Conservation (phyloP, 2,888 invertebrate genomes). For the Salticus scenicus region DNA sequence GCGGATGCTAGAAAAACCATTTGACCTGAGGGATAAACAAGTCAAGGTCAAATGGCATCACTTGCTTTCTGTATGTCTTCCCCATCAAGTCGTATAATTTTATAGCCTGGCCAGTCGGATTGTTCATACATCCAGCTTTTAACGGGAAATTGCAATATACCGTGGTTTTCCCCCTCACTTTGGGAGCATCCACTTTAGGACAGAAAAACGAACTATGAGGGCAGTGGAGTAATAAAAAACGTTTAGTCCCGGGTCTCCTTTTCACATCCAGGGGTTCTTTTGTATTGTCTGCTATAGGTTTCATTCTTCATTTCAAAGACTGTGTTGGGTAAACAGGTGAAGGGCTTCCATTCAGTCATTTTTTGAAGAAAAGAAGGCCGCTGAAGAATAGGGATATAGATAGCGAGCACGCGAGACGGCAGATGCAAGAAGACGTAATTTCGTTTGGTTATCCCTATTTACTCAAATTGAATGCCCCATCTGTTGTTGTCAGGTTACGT, state of each 20-base stretch:
- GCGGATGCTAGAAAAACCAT: constrained; percentile 47
- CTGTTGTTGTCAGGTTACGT: not conserved
- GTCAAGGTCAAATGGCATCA: constrained; percentile 63
- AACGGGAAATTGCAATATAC: constrained; percentile 59
- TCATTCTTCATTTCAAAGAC: not conserved
- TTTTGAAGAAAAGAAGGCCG: not conserved
- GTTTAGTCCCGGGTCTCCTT: not conserved
- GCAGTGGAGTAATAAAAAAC: constrained; percentile 20
- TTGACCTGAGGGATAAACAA: constrained; percentile 65
- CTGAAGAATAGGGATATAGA: not conserved
- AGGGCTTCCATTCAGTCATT: not conserved
- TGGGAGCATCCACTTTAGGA: constrained; percentile 17
- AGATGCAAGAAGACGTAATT: constrained; percentile 1
- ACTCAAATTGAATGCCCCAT: not conserved
- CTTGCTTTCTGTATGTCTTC: not conserved
- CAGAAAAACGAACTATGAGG: not conserved
- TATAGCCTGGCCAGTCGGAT: constrained; percentile 50
- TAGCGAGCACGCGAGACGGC: not conserved
- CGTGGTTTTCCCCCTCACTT: constrained; percentile 16
- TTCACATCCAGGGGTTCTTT: not conserved
- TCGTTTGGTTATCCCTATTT: not conserved
- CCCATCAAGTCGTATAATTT: constrained; percentile 57
- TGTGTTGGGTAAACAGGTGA: constrained; percentile 67
- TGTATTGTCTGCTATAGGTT: not conserved
- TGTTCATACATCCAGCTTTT: constrained; percentile 54